Evolutionary conservation across 2,888 invertebrate genomes (phyloP).

Genomic region (Eumacrocentrus americanus): DNA sequence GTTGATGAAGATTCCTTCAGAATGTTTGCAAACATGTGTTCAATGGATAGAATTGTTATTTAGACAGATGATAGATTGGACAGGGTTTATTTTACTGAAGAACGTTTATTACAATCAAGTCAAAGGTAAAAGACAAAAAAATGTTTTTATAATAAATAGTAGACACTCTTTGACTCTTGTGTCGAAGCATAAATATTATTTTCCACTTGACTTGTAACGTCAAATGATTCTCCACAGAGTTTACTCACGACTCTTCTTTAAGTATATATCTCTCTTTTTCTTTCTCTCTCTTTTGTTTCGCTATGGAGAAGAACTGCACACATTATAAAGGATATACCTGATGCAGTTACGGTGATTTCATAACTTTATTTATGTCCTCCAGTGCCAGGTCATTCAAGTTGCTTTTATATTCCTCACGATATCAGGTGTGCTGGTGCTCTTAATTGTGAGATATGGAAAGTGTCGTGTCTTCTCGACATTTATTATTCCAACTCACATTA

Average conservation of each 20-base stretch:
- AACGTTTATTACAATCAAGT: too few relatives aligned
- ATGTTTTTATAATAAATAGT: too few relatives aligned
- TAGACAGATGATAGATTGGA: too few relatives aligned
- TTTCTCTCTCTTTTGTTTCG: too few relatives aligned
- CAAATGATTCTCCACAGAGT: slow-evolving; percentile 20
- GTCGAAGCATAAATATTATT: background rate
- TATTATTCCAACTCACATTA: background rate
- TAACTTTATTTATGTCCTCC: slow-evolving; percentile 29
- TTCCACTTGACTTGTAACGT: background rate
- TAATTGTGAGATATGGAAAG: slow-evolving; percentile 31
- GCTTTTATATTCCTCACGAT: slow-evolving; percentile 18
- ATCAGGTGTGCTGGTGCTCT: slow-evolving; percentile 30
- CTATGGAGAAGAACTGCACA: too few relatives aligned
- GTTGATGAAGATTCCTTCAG: background rate
- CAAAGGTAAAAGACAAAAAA: too few relatives aligned
- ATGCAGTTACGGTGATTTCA: slow-evolving; percentile 28
- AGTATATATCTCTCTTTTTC: too few relatives aligned
- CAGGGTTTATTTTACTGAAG: too few relatives aligned
- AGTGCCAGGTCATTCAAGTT: slow-evolving; percentile 22
- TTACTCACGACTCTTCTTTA: slow-evolving; percentile 16
- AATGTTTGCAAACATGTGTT: slow-evolving; percentile 11
- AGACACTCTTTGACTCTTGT: background rate
- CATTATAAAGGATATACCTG: too few relatives aligned
- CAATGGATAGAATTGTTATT: too few relatives aligned
- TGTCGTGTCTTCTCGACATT: slow-evolving; percentile 28